Evolutionary conservation across 2,888 invertebrate genomes (phyloP), one percentile per base, ranked within the genome.

Genomic region (Homarus gammarus): DNA sequence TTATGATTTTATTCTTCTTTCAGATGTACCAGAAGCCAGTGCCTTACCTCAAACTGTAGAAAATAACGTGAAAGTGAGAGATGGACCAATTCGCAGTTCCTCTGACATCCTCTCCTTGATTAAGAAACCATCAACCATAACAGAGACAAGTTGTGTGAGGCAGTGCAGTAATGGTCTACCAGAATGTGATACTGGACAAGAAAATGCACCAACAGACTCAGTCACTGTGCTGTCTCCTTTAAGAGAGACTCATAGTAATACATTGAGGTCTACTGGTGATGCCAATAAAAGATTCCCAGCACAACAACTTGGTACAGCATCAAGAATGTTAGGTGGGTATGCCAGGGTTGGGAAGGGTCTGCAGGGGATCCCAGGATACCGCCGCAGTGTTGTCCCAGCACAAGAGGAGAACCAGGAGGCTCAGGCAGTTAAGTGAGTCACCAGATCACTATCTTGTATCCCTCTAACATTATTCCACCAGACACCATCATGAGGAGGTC

Each of bases 21-120:
- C 8, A 78, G 8, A 33, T 72, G 33, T n/a, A 15, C n/a, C 49
- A 70, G 72, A 83, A 31, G 6, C 33, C 12, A 31, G 27, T 68
- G 36, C 31, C 33, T 27, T 40, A 0, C 12, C n/a, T 22, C 51
- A 27, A 3, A 18, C 51, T 1, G 0, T 0, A 15, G 78, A 82
- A 82, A n/a, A 44, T 6, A n/a, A 64, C 40, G 49, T 10, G 40
- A 15, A 12, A 40, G 36, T 22, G 2, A 51, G 6, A 83, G 31
- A 51, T 10, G 44, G 44, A 12, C 75, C 44, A 22, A 31, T 72
- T 49, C 83, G 83, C 31, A 83, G 70, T 51, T 31, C 72, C n/a
- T 70, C 83, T n/a, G 83, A 83, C 36, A 83, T 83, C 15, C 72
- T 83, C 36, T 83, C 83, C n/a, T 44, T 83, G 18, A 51, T 83